Percentiles rank a stretch among this genome's conserved stretches.
Evolutionary conservation across 2,888 invertebrate species (phyloP).

Genomic region (Leptarthrus brevirostris): DNA sequence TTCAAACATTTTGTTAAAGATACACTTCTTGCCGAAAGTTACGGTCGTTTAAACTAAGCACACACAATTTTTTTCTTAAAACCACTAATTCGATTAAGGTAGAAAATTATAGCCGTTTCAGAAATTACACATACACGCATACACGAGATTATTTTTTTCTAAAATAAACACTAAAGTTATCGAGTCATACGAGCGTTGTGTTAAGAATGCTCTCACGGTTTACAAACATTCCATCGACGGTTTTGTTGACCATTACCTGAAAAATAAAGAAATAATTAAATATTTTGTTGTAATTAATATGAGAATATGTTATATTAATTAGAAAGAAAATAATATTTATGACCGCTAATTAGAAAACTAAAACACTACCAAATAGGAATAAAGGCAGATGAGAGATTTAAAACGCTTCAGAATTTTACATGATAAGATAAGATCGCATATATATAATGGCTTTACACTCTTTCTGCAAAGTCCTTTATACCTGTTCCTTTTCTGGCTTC

Average conservation of each 20-base stretch:
- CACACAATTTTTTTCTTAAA: neutral
- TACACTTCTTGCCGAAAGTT: conserved; percentile 12
- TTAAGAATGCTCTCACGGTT: conserved; percentile 4
- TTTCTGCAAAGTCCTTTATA: too few relatives aligned
- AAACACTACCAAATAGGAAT: too few relatives aligned
- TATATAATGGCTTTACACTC: too few relatives aligned
- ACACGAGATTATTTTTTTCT: conserved; percentile 12
- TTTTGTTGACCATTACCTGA: conserved; percentile 20
- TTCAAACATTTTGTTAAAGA: conserved; percentile 50
- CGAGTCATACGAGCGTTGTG: conserved; percentile 18
- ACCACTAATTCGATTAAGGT: neutral
- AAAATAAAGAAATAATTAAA: conserved; percentile 6
- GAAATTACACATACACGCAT: conserved; percentile 9
- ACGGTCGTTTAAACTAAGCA: neutral
- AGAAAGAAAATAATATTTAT: too few relatives aligned
- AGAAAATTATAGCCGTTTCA: conserved; percentile 40
- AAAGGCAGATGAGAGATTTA: too few relatives aligned
- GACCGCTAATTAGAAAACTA: too few relatives aligned
- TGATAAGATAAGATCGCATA: too few relatives aligned
- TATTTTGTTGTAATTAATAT: neutral
- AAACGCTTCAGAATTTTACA: too few relatives aligned
- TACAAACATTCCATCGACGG: conserved; percentile 35
- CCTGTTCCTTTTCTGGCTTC: too few relatives aligned
- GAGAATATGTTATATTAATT: too few relatives aligned
- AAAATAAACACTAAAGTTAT: conserved; percentile 8